Conservation (phyloP, 1,140 invertebrate genomes). For the Drosophila pallidifrons region DNA sequence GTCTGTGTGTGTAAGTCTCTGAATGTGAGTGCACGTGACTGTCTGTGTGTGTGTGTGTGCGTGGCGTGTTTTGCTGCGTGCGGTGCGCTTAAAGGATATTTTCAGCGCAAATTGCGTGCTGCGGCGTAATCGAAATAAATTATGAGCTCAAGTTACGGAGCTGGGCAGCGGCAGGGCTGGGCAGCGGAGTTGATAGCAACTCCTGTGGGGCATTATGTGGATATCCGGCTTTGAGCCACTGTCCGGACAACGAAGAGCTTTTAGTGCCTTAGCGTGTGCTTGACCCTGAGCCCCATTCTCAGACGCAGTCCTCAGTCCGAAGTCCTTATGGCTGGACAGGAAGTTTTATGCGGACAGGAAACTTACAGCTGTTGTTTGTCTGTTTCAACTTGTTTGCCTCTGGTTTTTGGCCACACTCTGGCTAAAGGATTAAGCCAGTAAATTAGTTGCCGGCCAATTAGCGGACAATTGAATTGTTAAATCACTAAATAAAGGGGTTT, state of each 20-base stretch:
- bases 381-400: slow-evolving; percentile 25
- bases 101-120: slow-evolving; percentile 78
- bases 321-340: slow-evolving; percentile 13
- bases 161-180: not conserved
- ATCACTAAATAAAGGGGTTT: not conserved
- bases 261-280: slow-evolving; percentile 60
- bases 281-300: slow-evolving; percentile 33
- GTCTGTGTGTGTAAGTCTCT: not conserved
- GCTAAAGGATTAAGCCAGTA: slow-evolving; percentile 54
- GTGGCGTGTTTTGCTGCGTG: slow-evolving; percentile 27
- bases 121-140: slow-evolving; percentile 82
- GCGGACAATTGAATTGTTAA: slow-evolving; percentile 23
- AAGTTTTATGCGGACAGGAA: slow-evolving; percentile 46
- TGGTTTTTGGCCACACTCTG: slow-evolving; percentile 18
- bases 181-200: slow-evolving; percentile 21
- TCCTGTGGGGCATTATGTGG: slow-evolving; percentile 40
- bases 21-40: slow-evolving; percentile 20
- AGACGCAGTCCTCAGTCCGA: not conserved
- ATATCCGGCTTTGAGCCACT: slow-evolving; percentile 61
- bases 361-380: slow-evolving; percentile 45
- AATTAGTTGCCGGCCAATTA: slow-evolving; percentile 69
- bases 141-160: slow-evolving; percentile 76
- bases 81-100: slow-evolving; percentile 63
- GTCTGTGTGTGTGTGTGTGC: slow-evolving; percentile 54
- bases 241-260: slow-evolving; percentile 45